phyloP scores from a whole-genome alignment of 2,113 vertebrate species.

The Apus apus region DNA sequence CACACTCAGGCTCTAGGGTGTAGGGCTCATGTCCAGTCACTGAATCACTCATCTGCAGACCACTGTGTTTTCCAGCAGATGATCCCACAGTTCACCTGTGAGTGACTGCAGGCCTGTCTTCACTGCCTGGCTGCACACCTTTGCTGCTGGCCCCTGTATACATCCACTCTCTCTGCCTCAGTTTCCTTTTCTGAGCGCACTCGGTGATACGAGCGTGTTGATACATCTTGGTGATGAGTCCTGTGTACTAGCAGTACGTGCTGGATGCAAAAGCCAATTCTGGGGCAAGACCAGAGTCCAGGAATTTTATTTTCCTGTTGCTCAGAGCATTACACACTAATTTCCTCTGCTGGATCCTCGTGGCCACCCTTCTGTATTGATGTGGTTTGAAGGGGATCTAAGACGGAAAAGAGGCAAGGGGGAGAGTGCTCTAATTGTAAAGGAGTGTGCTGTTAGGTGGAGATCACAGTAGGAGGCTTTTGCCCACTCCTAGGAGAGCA shows the following conservation, averaged over 20 bases:
- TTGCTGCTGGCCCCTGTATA: neutral
- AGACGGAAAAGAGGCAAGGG: neutral
- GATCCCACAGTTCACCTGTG: accelerated
- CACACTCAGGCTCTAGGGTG: accelerated
- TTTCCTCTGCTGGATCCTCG: neutral
- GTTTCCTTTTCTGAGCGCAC: neutral
- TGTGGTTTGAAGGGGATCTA: neutral
- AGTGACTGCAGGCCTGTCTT: neutral
- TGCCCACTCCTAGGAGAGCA: neutral
- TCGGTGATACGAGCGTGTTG: neutral
- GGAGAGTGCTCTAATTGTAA: neutral
- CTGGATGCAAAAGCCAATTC: neutral
- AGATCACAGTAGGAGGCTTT: neutral
- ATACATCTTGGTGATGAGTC: neutral
- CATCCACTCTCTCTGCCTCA: neutral
- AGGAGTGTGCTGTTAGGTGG: neutral
- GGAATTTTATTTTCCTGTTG: neutral
- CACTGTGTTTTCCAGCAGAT: neutral
- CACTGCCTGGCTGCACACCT: neutral
- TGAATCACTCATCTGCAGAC: neutral
- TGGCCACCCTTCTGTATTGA: neutral
- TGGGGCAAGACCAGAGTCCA: neutral
- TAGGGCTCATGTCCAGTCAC: neutral
- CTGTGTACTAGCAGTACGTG: accelerated
- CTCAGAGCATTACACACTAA: neutral